These are phyloP conservation scores for Pentamera pediparva DNA, from an alignment of 53 echinoderm and acorn worm genomes.

Conservation along the genomic window DNA sequence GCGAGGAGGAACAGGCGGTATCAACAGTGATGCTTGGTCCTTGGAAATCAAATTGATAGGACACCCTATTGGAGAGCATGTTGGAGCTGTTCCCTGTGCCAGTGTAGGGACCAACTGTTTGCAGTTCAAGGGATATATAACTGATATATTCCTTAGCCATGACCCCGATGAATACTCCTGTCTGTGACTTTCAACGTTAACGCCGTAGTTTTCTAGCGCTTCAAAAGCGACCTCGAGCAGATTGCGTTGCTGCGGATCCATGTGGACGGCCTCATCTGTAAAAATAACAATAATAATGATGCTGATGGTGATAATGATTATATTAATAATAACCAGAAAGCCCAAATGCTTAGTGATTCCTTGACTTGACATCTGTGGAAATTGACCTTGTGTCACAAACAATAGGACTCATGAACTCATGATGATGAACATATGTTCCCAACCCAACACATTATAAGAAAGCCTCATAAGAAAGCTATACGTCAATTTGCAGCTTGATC, in stretches of 20 bases:
- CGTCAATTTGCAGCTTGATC: no score
- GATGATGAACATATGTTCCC: no score
- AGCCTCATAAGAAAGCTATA: no score
- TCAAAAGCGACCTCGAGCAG: conserved; percentile 34
- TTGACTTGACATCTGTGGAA: no score
- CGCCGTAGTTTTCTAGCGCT: conserved; percentile 26
- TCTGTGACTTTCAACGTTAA: conserved; percentile 3
- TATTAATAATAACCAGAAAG: no score
- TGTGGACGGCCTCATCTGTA: conserved; percentile 32
- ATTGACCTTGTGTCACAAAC: no score
- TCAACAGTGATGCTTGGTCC: conserved; percentile 32
- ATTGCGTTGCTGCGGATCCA: conserved; percentile 28
- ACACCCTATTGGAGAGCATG: conserved; percentile 45
- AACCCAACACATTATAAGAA: no score
- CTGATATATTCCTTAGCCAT: conserved; percentile 22
- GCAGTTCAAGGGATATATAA: neutral
- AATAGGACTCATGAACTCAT: no score
- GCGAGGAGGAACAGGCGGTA: conserved; percentile 43
- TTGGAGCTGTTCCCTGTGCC: conserved; percentile 17
- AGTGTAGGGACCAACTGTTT: conserved; percentile 14
- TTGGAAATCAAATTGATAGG: conserved; percentile 40
- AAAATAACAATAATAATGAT: no score
- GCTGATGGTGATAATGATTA: no score
- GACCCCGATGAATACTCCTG: conserved; percentile 31
- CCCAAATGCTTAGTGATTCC: no score